Base-by-base conservation (phyloP, 2,888 invertebrate species). In the Argyresthia albistria region DNA sequence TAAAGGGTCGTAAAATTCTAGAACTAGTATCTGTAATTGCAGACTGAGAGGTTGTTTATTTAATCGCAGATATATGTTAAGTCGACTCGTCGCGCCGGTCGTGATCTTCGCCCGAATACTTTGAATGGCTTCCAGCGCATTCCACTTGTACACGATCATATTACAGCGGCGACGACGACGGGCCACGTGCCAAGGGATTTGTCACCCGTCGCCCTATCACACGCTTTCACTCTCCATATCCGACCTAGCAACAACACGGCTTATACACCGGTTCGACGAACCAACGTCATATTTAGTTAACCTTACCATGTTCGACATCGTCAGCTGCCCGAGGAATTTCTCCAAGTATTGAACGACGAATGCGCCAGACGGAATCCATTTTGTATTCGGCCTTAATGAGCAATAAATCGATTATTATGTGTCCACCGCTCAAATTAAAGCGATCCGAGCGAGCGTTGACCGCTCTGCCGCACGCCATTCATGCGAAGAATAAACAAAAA, bases 401-500 rank as follows among this genome's bases (percentile, higher is more conserved):
- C 73, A 61, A 76, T 76, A 76, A 76, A 75, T 76, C 69, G 67
- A 73, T 75, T 76, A 75, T 73, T 69, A 69, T 69, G 64, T 69
- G 70, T 69, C 67, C 63, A 63, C 64, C 60, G 56, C 65, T 69
- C 63, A 64, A 69, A 66, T 68, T 64, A 65, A 69, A 67, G 63
- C 63, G 50, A 45, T 52, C 16, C 58, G 56, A 53, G 57, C 60
- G 67, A 59, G 58, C 74, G 71, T 73, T 74, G 79, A 76, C 74
- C 73, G 65, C 57, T 54, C 63, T 75, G 76, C 25, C 25, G 25
- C 69, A 72, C 79, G 70, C 67, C 82, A 81, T 83, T 86, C 83
- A 81, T 74, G 76, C 74, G 76, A 80, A 80, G 76, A 73, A 75
- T 73, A 71, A 72, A 75, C 70, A 69, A 65, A 70, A 72, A 69